A percentile compares a stretch with the other conserved stretches of the same genome.
Evolutionary conservation across 2,113 vertebrate genomes (phyloP).

Genomic region (Mastomys coucha): DNA sequence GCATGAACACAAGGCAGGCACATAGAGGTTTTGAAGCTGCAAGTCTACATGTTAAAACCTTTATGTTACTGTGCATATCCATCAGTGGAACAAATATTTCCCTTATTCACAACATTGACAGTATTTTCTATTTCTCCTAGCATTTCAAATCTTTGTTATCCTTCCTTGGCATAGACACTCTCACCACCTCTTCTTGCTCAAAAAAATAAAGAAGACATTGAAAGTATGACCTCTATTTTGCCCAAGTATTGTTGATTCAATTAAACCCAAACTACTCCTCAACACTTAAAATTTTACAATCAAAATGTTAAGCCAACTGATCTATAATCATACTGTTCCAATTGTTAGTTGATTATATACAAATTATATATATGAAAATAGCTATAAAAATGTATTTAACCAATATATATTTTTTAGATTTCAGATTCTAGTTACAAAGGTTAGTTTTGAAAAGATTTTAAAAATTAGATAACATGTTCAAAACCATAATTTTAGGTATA

Average conservation of each 20-base stretch:
- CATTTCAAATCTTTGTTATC: not conserved
- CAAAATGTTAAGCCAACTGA: not conserved
- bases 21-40: constrained; percentile 5
- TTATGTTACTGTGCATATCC: not conserved
- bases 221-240: not conserved
- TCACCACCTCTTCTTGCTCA: not conserved
- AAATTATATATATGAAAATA: not conserved
- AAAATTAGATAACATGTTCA: not conserved
- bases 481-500: not conserved
- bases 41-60: not conserved
- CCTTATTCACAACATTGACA: not conserved
- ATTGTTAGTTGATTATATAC: not conserved
- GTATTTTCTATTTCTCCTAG: not conserved
- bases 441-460: not conserved
- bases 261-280: not conserved
- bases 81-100: not conserved
- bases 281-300: not conserved
- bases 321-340: not conserved
- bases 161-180: not conserved
- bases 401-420: not conserved
- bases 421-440: not conserved
- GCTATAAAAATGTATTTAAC: not conserved
- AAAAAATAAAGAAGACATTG: not conserved
- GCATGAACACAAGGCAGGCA: no score
- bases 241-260: not conserved